These are phyloP conservation scores for Cheilosia scutellata DNA, from an alignment of 2,888 invertebrate genomes.

Conservation along the genomic window DNA sequence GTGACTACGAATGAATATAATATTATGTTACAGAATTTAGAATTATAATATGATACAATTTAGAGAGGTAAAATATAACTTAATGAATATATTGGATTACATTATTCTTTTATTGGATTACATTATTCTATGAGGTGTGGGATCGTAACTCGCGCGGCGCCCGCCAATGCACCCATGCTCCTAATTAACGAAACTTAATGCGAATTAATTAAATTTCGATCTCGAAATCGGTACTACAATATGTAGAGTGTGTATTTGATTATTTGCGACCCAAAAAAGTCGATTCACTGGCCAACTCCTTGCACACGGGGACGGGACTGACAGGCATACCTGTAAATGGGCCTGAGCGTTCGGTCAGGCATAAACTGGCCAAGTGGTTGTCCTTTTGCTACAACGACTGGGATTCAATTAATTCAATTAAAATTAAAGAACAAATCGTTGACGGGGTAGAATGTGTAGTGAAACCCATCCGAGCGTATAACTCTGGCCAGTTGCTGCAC, in stretches of 20 bases:
- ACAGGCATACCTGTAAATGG: slow-evolving; percentile 1
- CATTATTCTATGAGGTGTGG: no score
- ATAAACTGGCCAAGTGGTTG: slow-evolving; percentile 47
- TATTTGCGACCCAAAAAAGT: slow-evolving; percentile 60
- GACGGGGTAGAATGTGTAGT: slow-evolving; percentile 55
- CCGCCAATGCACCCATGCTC: slow-evolving; percentile 57
- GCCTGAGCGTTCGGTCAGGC: slow-evolving; percentile 38
- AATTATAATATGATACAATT: no score
- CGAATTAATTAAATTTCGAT: slow-evolving; percentile 74
- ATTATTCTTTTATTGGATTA: no score
- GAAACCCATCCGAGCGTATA: slow-evolving; percentile 52
- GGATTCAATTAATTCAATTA: slow-evolving; percentile 73
- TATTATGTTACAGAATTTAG: no score
- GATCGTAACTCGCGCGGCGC: no score
- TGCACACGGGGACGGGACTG: background rate
- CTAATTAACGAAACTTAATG: slow-evolving; percentile 73
- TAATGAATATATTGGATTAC: no score
- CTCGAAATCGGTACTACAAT: slow-evolving; percentile 42
- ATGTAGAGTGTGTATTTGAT: slow-evolving; percentile 50
- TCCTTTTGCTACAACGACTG: slow-evolving; percentile 42
- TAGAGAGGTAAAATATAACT: no score
- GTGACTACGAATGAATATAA: no score
- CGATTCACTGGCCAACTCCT: background rate
- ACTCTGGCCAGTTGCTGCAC: slow-evolving; percentile 29
- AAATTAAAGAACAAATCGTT: slow-evolving; percentile 72